These are phyloP conservation scores for Ovis canadensis DNA, from an alignment of 2,113 vertebrate genomes.

Conservation along the genomic window DNA sequence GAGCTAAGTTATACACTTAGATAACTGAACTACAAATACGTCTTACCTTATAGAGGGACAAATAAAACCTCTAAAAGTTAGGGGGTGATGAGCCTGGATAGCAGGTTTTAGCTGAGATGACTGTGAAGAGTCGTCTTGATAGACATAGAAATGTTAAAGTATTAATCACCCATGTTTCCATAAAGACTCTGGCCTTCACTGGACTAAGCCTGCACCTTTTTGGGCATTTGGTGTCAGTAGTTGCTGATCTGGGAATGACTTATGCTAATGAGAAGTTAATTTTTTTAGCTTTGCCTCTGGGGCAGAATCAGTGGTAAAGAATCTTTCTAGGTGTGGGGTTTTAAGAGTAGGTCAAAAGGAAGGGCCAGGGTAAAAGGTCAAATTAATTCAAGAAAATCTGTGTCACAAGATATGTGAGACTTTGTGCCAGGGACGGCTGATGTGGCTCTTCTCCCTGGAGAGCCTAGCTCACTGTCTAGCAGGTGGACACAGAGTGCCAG, in stretches of 20 bases:
- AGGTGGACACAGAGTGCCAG: background rate
- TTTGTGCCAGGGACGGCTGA: background rate
- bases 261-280: slow-evolving; percentile 3
- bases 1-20: background rate
- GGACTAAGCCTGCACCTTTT: slow-evolving; percentile 6
- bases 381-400: slow-evolving; percentile 5
- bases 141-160: slow-evolving; percentile 24
- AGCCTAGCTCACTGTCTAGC: background rate
- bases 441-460: background rate
- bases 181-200: background rate
- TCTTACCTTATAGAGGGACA: background rate
- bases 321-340: background rate
- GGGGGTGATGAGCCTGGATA: background rate
- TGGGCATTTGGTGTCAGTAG: background rate
- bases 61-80: slow-evolving; percentile 16
- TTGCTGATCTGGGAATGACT: slow-evolving; percentile 6
- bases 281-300: background rate
- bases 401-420: background rate
- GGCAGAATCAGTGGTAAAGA: background rate
- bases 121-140: background rate
- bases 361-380: background rate
- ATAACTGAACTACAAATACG: background rate
- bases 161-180: background rate
- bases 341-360: slow-evolving; percentile 18
- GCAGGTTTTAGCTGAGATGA: slow-evolving; percentile 37